Evolutionary conservation across 2,888 invertebrate genomes (phyloP), one percentile per base, ranked within the genome.

Genomic region (Papilio gigon): DNA sequence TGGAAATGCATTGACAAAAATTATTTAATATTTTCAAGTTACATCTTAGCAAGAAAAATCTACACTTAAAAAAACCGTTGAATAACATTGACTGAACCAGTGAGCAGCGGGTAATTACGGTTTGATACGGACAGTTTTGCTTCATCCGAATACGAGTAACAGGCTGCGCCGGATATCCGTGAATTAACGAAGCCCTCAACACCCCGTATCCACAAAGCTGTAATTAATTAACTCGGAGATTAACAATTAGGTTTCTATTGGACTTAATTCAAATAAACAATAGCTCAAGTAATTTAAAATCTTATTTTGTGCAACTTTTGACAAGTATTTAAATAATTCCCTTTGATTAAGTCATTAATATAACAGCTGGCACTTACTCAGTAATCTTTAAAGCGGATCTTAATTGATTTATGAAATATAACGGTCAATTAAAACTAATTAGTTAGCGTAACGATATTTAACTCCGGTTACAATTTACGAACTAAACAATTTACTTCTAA

Each of bases 131-230:
- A 59, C 47, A 47, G 35, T 66, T 60, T 30, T 12, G 59, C 47
- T 47, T 35, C 65, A 42, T 27, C 58, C 30, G 60, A 44, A 22
- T 33, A 67, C 25, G 44, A 35, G 56, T 62, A 58, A 62, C 58
- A 53, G 35, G 27, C 62, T 67, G 25, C 25, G 62, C 42, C 20
- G 62, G 62, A 62, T 62, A 68, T 68, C 63, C 66, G 62, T 63
- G 58, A 53, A 67, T 62, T 56, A 62, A 58, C 22, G 63, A 33
- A 44, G 62, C 53, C 58, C 58, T 63, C 62, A 50, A 61, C 59
- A 59, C 59, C 37, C 60, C 11, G 27, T 40, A 47, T 50, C 37
- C 22, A 33, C 59, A n/a, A 25, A 66, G 20, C 66, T 22, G 22
- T 47, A 66, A 47, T 35, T 60, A 60, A 66, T 50, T 66, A 33